phyloP scores from a whole-genome alignment of 2,797 vertebrate species.

The Periophthalmus magnuspinnatus region DNA sequence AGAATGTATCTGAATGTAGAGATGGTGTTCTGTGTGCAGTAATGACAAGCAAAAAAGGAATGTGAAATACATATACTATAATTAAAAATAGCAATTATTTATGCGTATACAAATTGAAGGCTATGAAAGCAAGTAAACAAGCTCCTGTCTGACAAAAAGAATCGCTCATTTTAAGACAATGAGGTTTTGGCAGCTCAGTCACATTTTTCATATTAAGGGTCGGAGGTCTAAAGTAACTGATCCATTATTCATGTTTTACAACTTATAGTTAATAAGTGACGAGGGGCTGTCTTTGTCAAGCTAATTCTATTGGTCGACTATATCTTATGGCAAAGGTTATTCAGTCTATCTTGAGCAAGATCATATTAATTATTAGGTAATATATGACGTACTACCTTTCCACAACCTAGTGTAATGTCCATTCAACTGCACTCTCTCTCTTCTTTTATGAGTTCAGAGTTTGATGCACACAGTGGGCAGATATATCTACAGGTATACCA shows the following conservation, averaged over 20 bases:
- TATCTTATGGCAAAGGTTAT: constrained; percentile 6
- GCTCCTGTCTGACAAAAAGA: too few relatives aligned
- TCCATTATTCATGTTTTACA: constrained; percentile 49
- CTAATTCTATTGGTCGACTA: constrained; percentile 8
- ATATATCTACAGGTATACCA: constrained; percentile 63
- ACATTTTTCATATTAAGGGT: constrained; percentile 33
- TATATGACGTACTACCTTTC: not conserved
- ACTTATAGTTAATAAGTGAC: constrained; percentile 54
- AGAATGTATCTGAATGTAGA: constrained; percentile 15
- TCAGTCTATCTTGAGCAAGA: not conserved
- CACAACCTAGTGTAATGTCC: not conserved
- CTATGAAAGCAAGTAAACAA: not conserved
- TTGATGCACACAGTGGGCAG: constrained; percentile 52
- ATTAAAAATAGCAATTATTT: not conserved
- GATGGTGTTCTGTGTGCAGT: constrained; percentile 10
- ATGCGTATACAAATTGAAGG: not conserved
- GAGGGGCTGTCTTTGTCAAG: constrained; percentile 16
- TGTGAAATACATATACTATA: constrained; percentile 4
- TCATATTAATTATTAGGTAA: not conserved
- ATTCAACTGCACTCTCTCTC: not conserved
- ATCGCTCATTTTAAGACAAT: not conserved
- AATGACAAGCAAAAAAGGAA: constrained; percentile 12
- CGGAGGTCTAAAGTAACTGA: constrained; percentile 26
- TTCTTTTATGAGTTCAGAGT: constrained; percentile 22
- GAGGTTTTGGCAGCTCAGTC: constrained; percentile 29